Evolutionary conservation across 2,888 invertebrate species (phyloP).

Genomic region (Acanthococcus lagerstroemiae): DNA sequence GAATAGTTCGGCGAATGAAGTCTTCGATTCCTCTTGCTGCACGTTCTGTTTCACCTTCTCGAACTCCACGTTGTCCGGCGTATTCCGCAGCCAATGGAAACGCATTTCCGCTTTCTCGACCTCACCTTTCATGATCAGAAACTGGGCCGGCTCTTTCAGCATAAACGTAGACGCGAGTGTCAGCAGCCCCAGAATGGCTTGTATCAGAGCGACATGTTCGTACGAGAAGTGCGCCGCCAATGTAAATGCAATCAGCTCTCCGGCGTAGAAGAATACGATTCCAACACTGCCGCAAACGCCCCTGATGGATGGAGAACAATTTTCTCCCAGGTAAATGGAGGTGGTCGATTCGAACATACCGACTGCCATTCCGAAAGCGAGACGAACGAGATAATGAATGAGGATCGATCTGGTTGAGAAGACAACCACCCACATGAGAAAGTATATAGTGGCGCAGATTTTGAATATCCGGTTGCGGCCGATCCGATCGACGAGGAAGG

Average conservation of each 20-base stretch:
- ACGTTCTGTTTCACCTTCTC: slow-evolving; percentile 12
- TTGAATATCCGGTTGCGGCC: slow-evolving; percentile 9
- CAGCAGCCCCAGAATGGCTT: slow-evolving; percentile 31
- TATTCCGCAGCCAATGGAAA: slow-evolving; percentile 4
- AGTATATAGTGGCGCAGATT: neutral
- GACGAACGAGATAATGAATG: slow-evolving; percentile 33
- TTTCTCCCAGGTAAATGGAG: slow-evolving; percentile 36
- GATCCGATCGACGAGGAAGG: neutral
- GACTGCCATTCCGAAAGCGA: slow-evolving; percentile 36
- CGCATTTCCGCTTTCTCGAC: slow-evolving; percentile 26
- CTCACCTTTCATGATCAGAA: slow-evolving; percentile 30
- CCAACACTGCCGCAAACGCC: slow-evolving; percentile 35
- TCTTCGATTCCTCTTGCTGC: neutral
- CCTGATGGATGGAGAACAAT: slow-evolving; percentile 32
- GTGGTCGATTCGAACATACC: slow-evolving; percentile 35
- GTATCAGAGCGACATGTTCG: slow-evolving; percentile 30
- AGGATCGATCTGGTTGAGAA: neutral
- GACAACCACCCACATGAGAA: slow-evolving; percentile 8
- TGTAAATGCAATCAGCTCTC: slow-evolving; percentile 35
- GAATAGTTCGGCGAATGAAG: too few species aligned
- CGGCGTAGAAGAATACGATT: slow-evolving; percentile 35
- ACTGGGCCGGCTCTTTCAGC: slow-evolving; percentile 35
- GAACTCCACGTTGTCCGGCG: slow-evolving; percentile 6
- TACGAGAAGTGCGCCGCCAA: slow-evolving; percentile 35
- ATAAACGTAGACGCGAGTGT: slow-evolving; percentile 32